Evolutionary conservation across 2,797 vertebrate genomes (phyloP), one percentile per base, ranked within the genome.

Genomic region (Aeoliscus strigatus): DNA sequence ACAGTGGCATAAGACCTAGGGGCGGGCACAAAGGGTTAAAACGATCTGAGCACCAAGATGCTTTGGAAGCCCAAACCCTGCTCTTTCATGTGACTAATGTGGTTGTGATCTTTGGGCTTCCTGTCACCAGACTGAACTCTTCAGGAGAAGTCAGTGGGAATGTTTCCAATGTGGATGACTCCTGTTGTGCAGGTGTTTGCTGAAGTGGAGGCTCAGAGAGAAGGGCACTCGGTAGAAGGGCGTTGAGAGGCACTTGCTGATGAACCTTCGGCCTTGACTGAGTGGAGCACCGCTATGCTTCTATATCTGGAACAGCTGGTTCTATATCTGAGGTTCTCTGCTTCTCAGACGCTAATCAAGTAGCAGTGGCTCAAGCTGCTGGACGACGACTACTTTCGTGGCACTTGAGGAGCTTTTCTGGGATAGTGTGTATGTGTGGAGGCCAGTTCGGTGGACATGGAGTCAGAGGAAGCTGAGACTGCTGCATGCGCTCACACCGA

Each of bases 331-430:
- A n/a, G n/a, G n/a, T n/a, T n/a, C n/a, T n/a, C n/a, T n/a, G n/a
- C n/a, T n/a, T 45, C 24, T 49, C 6, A 23, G 23, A 54, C 48
- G 40, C 38, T 41, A 52, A 32, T 33, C 31, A 18, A 79, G 73
- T 86, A 80, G 77, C 86, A 79, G 86, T 88, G 90, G 86, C 84
- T 81, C 82, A 23, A 23, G 21, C 21, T n/a, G n/a, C n/a, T n/a
- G n/a, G n/a, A n/a, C n/a, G n/a, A n/a, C n/a, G n/a, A n/a, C n/a
- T n/a, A n/a, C n/a, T n/a, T n/a, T n/a, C n/a, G n/a, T n/a, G n/a
- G n/a, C n/a, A n/a, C n/a, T n/a, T n/a, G n/a, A n/a, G n/a, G n/a
- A n/a, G n/a, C n/a, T n/a, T n/a, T n/a, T n/a, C n/a, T n/a, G n/a
- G n/a, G n/a, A n/a, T n/a, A n/a, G n/a, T n/a, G n/a, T n/a, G n/a